A percentile compares a stretch with the other conserved stretches of the same genome.
Conservation (phyloP, 2,888 invertebrate genomes). For the Diaphora mendica region DNA sequence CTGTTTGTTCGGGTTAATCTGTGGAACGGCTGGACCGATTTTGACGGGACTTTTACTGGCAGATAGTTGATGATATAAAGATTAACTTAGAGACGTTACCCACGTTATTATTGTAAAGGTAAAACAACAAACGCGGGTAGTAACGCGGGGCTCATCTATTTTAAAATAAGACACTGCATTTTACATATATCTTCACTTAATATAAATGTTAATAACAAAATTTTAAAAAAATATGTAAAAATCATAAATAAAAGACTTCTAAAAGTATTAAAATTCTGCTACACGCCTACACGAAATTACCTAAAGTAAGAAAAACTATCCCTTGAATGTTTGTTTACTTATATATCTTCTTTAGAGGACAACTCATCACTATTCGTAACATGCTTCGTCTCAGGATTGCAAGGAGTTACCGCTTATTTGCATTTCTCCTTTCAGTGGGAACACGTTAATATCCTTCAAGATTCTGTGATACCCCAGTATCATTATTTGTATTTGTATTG, state of each 20-base stretch:
- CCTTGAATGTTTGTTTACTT: constrained; percentile 16
- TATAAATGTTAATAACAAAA: too few species aligned
- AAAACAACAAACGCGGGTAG: too few species aligned
- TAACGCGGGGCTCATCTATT: too few species aligned
- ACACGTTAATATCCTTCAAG: constrained; percentile 71
- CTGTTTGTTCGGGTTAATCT: too few species aligned
- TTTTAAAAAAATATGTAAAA: too few species aligned
- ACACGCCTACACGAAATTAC: background rate
- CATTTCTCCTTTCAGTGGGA: constrained; percentile 64
- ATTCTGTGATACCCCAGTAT: constrained; percentile 64
- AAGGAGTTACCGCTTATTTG: constrained; percentile 61
- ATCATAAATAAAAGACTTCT: background rate
- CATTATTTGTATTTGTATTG: constrained; percentile 67
- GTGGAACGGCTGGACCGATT: too few species aligned
- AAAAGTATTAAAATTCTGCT: background rate
- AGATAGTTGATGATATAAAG: too few species aligned
- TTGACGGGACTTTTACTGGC: too few species aligned
- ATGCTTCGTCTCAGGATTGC: constrained; percentile 51
- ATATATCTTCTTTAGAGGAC: constrained; percentile 35
- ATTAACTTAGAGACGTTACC: too few species aligned
- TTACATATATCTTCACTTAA: too few species aligned
- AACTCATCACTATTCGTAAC: constrained; percentile 58
- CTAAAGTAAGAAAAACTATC: constrained; percentile 5
- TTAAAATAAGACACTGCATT: too few species aligned
- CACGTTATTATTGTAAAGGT: too few species aligned